A percentile compares a stretch with the other conserved stretches of the same genome.
These are phyloP conservation scores for Eugnorisma glareosa DNA, from an alignment of 2,888 invertebrate genomes.

Conservation along the genomic window DNA sequence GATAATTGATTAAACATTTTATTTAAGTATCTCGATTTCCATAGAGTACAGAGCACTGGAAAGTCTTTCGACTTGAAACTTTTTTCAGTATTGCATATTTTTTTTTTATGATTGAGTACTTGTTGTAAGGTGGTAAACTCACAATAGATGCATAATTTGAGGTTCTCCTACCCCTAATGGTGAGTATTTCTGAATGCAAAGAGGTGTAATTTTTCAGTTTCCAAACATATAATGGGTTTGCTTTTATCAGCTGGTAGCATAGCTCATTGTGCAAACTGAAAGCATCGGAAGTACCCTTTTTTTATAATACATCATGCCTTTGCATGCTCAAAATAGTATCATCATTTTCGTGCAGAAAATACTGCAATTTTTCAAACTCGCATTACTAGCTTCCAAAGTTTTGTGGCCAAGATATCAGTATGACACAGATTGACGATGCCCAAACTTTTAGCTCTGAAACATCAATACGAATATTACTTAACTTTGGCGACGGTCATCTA, in stretches of 20 bases:
- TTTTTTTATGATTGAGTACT: no score
- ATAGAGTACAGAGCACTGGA: not conserved
- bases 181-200: not conserved
- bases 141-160: no score
- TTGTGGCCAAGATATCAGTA: conserved; percentile 31
- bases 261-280: not conserved
- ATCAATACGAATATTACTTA: conserved; percentile 49
- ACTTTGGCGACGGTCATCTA: conserved; percentile 32
- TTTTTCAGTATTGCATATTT: not conserved
- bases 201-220: not conserved
- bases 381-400: conserved; percentile 41
- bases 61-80: not conserved
- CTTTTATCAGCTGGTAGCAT: not conserved
- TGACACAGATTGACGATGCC: conserved; percentile 50
- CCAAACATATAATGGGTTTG: not conserved
- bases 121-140: no score
- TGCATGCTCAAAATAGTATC: not conserved
- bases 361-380: conserved; percentile 54
- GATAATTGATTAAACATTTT: not conserved
- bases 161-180: no score
- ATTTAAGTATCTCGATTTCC: not conserved
- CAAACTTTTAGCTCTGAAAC: conserved; percentile 44
- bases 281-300: not conserved
- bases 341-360: conserved; percentile 1
- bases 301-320: not conserved